Evolutionary conservation across 1,140 invertebrate genomes (phyloP).

Genomic region (Pteromalus puparum): DNA sequence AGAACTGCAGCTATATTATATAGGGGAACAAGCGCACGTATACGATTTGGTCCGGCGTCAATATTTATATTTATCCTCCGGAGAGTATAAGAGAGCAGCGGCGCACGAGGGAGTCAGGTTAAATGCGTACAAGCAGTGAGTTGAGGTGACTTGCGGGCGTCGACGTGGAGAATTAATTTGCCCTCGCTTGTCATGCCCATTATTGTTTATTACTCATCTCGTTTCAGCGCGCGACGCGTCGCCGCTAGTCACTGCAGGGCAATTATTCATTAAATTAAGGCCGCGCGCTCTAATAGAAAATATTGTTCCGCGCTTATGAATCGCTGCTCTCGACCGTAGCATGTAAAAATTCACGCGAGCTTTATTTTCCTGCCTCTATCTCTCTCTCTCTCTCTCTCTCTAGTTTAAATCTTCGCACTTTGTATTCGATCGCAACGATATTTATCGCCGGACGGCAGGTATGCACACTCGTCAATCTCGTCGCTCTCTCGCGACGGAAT

Average conservation of each 20-base stretch:
- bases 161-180: constrained; percentile 45
- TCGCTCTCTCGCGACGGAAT: not conserved
- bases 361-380: not conserved
- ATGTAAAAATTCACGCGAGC: constrained; percentile 10
- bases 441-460: not conserved
- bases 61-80: constrained; percentile 31
- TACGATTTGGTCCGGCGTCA: not conserved
- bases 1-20: not conserved
- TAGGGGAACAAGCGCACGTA: not conserved
- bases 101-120: not conserved
- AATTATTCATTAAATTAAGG: constrained; percentile 53
- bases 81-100: not conserved
- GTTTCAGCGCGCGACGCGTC: not conserved
- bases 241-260: constrained; percentile 20
- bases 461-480: not conserved
- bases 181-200: constrained; percentile 42
- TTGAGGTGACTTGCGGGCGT: constrained; percentile 34
- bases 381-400: not conserved
- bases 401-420: constrained; percentile 14
- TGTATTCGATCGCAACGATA: not conserved
- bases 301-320: constrained; percentile 22
- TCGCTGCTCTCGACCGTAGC: not conserved
- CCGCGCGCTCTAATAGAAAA: constrained; percentile 36
- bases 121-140: not conserved
- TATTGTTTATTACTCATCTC: constrained; percentile 52